These are phyloP conservation scores for Cabera pusaria DNA, from an alignment of 2,888 invertebrate genomes.

Conservation along the genomic window DNA sequence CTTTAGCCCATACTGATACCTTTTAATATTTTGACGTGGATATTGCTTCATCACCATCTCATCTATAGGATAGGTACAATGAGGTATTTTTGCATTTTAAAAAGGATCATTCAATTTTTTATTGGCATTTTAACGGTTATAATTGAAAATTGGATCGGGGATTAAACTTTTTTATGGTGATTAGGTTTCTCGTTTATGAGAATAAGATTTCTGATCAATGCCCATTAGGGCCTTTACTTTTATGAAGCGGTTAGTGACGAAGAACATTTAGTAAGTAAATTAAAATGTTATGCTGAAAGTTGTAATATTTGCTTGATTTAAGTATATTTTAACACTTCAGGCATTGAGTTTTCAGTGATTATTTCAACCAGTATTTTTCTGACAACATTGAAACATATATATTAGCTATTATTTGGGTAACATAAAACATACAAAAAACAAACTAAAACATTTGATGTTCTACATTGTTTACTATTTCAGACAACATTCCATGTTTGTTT, in stretches of 20 bases:
- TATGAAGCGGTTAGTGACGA: too few species aligned
- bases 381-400: too few species aligned
- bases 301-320: too few species aligned
- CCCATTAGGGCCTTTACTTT: neutral
- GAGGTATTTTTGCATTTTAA: conserved; percentile 62
- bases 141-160: conserved; percentile 48
- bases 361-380: too few species aligned
- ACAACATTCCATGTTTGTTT: too few species aligned
- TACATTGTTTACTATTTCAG: too few species aligned
- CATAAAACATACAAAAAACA: too few species aligned
- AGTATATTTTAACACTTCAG: too few species aligned
- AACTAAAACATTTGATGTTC: too few species aligned
- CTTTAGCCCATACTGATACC: conserved; percentile 17
- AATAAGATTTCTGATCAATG: conserved; percentile 15
- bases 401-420: too few species aligned
- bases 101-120: conserved; percentile 49
- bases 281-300: too few species aligned
- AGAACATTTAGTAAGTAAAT: conserved; percentile 6
- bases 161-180: conserved; percentile 32
- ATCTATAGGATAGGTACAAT: conserved; percentile 49
- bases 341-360: too few species aligned
- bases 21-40: conserved; percentile 30
- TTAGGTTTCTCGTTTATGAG: conserved; percentile 16
- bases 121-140: conserved; percentile 37
- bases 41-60: conserved; percentile 60